Base-by-base conservation (phyloP, 2,113 vertebrate genomes). In the Nothobranchius kuhntae region DNA sequence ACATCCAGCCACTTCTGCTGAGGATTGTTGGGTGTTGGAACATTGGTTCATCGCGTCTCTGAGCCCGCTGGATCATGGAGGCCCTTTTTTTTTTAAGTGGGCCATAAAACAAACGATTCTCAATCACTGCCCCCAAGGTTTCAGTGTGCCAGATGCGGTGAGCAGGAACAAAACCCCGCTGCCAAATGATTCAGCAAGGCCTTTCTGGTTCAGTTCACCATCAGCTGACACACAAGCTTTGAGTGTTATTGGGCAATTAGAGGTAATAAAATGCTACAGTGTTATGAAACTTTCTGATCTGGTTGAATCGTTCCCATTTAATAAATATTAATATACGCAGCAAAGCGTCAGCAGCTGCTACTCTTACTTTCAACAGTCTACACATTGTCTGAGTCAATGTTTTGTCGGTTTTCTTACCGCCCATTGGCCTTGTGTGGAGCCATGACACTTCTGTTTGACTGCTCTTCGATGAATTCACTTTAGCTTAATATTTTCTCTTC, bases 171-270 rank as follows among this genome's bases (percentile, higher is more conserved):
- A 89, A 84, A 74, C 7, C 68, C 74, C 48, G 54, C 82, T 80
- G 84, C 77, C 74, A 77, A 87, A 64, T 75, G 81, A 89, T 88
- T 85, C 70, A 88, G 75, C 59, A 78, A 79, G 71, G 77, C 63
- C 79, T 81, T 82, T 81, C 69, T 73, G 87, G 85, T 89, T 91
- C 84, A 83, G 67, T 83, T 88, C 78, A 71, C 84, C 80, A 79
- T 87, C 80, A 71, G 76, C 81, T 86, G 81, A 89, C 82, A 84
- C 87, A 79, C 86, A 81, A 83, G 78, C 81, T 75, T 40, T 84
- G 75, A 84, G 72, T 77, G 86, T 86, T 89, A 86, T 85, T 84
- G 77, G 82, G 61, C 73, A 89, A 84, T 90, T 90, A 89, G 80
- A 83, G 74, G 66, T 82, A 82, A 88, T 86, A 75, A 86, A 84